These are phyloP conservation scores for Hemistola chrysoprasaria DNA, from an alignment of 2,888 invertebrate genomes.

Conservation along the genomic window DNA sequence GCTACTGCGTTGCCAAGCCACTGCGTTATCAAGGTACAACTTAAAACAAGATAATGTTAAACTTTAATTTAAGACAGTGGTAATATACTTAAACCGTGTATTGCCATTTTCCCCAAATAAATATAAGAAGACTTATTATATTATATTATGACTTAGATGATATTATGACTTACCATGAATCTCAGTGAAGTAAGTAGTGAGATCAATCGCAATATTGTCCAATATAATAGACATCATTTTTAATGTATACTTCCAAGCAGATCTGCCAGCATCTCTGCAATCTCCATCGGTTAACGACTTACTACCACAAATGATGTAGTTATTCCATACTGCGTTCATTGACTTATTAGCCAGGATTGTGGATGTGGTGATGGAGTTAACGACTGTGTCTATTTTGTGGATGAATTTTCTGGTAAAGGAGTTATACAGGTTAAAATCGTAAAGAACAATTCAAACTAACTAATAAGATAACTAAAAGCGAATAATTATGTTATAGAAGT, in stretches of 20 bases:
- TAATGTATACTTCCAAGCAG: slow-evolving; percentile 52
- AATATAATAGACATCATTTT: slow-evolving; percentile 53
- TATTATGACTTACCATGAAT: slow-evolving; percentile 52
- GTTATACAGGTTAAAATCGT: not conserved
- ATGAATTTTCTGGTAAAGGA: slow-evolving; percentile 52
- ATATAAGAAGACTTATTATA: too few relatives aligned
- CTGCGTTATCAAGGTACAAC: too few relatives aligned
- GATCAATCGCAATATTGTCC: slow-evolving; percentile 50
- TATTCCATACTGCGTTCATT: slow-evolving; percentile 51
- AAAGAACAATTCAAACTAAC: too few relatives aligned
- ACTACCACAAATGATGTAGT: slow-evolving; percentile 45
- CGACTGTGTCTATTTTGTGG: slow-evolving; percentile 56
- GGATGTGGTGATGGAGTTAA: slow-evolving; percentile 49
- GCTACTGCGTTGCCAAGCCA: too few relatives aligned
- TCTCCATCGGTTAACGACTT: slow-evolving; percentile 28
- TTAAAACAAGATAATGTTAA: too few relatives aligned
- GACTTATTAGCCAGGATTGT: slow-evolving; percentile 33
- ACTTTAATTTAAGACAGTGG: too few relatives aligned
- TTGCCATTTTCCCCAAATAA: too few relatives aligned
- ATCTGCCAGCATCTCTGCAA: slow-evolving; percentile 47
- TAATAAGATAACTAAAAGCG: too few relatives aligned
- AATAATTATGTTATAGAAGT: too few relatives aligned
- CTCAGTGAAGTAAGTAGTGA: slow-evolving; percentile 63
- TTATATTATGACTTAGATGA: too few relatives aligned
- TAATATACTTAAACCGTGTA: too few relatives aligned